Percentiles rank a stretch among this genome's conserved stretches.
Evolutionary conservation across 1,140 invertebrate species (phyloP).

Genomic region (Drosophila sechellia): DNA sequence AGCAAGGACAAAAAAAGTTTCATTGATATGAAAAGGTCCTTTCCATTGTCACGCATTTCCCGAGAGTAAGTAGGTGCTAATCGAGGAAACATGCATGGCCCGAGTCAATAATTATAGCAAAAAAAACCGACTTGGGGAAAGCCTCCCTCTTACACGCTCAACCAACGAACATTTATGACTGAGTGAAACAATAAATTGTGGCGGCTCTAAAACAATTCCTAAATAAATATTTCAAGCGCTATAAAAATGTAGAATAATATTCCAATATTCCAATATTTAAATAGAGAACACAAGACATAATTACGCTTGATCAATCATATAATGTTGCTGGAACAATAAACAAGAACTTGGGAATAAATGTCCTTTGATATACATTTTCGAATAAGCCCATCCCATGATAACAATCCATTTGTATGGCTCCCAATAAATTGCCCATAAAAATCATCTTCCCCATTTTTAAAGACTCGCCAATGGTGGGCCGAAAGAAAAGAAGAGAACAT

Average conservation of each 20-base stretch:
- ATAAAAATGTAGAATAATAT: neutral
- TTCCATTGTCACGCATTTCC: constrained; percentile 19
- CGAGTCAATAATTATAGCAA: constrained; percentile 25
- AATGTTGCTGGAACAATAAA: too few species aligned
- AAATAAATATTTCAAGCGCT: neutral
- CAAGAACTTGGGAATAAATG: too few species aligned
- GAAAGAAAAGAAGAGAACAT: neutral
- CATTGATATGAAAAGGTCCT: constrained; percentile 38
- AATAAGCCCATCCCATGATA: neutral
- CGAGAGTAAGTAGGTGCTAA: constrained; percentile 34
- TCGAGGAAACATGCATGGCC: constrained; percentile 35
- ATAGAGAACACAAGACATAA: too few species aligned
- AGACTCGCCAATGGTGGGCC: constrained; percentile 4
- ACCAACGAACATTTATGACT: constrained; percentile 11
- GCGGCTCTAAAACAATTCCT: neutral
- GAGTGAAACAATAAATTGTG: neutral
- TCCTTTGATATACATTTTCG: too few species aligned
- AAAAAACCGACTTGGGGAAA: constrained; percentile 1
- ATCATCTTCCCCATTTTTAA: constrained; percentile 24
- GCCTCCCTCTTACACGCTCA: constrained; percentile 10
- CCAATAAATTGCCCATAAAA: constrained; percentile 19
- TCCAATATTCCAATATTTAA: too few species aligned
- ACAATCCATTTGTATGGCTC: neutral
- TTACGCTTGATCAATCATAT: too few species aligned
- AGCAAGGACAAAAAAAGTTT: constrained; percentile 3